These are phyloP conservation scores for Maniola hyperantus DNA, from an alignment of 2,888 invertebrate genomes.

Conservation along the genomic window DNA sequence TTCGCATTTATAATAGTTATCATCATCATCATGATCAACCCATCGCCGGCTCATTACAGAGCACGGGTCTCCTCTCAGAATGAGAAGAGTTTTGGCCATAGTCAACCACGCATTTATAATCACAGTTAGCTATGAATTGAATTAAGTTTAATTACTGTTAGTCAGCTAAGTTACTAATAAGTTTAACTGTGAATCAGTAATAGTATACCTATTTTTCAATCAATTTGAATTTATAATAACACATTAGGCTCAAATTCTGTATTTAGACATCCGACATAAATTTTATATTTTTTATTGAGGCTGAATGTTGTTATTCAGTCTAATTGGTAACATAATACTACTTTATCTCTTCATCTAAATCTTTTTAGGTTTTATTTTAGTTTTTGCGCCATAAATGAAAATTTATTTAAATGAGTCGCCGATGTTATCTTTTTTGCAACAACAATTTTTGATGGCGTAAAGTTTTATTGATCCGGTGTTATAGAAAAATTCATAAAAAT, in stretches of 20 bases:
- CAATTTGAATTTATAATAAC: background rate
- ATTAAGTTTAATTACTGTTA: no score
- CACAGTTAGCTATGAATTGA: no score
- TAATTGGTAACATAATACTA: conserved; percentile 16
- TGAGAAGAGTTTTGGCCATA: no score
- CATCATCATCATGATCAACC: no score
- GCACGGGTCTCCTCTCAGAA: no score
- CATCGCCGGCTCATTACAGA: no score
- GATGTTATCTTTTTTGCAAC: background rate
- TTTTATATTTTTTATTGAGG: no score
- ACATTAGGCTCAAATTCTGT: background rate
- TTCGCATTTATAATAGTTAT: no score
- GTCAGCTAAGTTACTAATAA: no score
- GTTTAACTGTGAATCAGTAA: no score
- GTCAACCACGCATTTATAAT: no score
- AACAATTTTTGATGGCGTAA: background rate
- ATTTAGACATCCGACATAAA: background rate
- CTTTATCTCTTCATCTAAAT: conserved; percentile 13
- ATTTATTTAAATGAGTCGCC: conserved; percentile 4
- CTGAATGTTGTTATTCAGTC: background rate
- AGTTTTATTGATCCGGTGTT: background rate
- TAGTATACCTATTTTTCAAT: background rate
- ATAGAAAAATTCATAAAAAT: background rate
- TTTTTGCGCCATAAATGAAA: background rate
- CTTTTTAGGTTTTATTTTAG: conserved; percentile 1